Conservation (phyloP, 2,888 invertebrate species). For the Fabriciana adippe region DNA sequence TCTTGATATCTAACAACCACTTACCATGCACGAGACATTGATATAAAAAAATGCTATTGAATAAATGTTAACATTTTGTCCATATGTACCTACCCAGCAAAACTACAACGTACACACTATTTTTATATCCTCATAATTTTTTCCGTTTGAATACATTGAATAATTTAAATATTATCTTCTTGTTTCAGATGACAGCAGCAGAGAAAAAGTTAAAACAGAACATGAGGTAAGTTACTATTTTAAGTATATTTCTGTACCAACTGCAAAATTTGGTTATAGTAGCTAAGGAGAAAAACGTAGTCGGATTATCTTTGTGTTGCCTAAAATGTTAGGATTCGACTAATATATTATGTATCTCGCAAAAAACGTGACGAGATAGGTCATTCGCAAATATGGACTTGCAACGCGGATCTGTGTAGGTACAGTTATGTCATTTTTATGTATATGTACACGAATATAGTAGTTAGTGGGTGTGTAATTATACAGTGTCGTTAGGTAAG, state of each 20-base stretch:
- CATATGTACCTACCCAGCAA: too few species aligned
- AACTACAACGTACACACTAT: too few species aligned
- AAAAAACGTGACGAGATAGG: constrained; percentile 8
- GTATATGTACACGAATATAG: constrained; percentile 2
- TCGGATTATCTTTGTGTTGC: constrained; percentile 14
- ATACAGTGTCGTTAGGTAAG: constrained; percentile 6
- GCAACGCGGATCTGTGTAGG: constrained; percentile 15
- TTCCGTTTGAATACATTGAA: too few species aligned
- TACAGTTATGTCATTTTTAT: constrained; percentile 11
- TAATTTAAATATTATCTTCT: constrained; percentile 39
- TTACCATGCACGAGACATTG: too few species aligned
- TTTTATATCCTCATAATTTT: too few species aligned
- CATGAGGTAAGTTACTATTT: constrained; percentile 63
- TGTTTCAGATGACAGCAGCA: constrained; percentile 78
- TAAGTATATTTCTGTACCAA: not conserved
- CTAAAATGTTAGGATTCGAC: not conserved
- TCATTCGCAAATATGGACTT: constrained; percentile 12
- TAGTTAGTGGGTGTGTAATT: not conserved
- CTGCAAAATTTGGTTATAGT: not conserved
- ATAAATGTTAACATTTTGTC: too few species aligned
- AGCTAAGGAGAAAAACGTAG: not conserved
- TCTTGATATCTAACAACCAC: too few species aligned
- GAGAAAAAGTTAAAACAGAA: constrained; percentile 72
- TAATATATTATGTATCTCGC: not conserved
- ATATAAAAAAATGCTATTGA: too few species aligned